Evolutionary conservation across 2,797 vertebrate species (phyloP).

Genomic region (Chloroceryle amazona): DNA sequence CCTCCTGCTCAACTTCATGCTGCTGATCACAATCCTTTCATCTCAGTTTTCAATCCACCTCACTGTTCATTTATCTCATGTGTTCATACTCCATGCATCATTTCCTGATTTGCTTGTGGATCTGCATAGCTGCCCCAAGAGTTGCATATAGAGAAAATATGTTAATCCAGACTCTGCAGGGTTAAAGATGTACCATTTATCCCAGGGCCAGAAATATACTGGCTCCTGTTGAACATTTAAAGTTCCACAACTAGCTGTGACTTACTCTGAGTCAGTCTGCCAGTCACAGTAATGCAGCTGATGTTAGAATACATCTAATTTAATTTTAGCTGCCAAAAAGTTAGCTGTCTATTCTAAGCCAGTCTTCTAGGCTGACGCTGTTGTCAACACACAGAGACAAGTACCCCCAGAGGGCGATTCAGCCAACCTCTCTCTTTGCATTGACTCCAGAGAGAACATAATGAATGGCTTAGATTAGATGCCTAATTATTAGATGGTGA

Average conservation of each 20-base stretch:
- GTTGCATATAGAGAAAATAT: rapidly evolving
- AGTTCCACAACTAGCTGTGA: neutral
- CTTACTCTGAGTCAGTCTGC: constrained; percentile 7
- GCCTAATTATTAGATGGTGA: constrained; percentile 53
- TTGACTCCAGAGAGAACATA: neutral
- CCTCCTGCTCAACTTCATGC: neutral
- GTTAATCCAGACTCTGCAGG: neutral
- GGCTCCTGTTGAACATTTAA: neutral
- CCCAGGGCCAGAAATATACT: neutral
- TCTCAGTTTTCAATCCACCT: neutral
- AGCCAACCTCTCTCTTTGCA: neutral
- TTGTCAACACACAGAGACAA: constrained; percentile 56
- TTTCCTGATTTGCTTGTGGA: neutral
- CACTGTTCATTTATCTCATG: neutral
- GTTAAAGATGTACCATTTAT: neutral
- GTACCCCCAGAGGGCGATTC: constrained; percentile 21
- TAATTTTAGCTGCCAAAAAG: constrained; percentile 39
- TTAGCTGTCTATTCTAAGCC: constrained; percentile 24
- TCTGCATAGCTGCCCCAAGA: neutral
- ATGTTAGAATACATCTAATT: constrained; percentile 23
- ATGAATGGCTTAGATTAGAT: constrained; percentile 42
- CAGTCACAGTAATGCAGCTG: neutral
- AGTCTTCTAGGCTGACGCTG: constrained; percentile 28
- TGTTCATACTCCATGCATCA: too few relatives aligned
- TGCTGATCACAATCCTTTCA: neutral